phyloP scores from a whole-genome alignment of 2,113 vertebrate genomes.

The Calidris pugnax region DNA sequence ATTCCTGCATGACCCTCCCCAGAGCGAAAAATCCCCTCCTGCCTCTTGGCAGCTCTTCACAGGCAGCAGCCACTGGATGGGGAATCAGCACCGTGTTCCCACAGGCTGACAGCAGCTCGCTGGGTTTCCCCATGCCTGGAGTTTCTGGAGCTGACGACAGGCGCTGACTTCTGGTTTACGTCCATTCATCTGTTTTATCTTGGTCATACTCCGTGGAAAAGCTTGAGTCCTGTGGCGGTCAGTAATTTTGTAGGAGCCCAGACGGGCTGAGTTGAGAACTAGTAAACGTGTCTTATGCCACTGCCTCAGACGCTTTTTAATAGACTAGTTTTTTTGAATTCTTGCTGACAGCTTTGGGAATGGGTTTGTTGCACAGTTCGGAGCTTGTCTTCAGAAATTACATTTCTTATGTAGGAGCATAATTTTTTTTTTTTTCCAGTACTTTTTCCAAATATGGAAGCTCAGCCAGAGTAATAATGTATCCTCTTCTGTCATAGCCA shows the following conservation, averaged over 20 bases:
- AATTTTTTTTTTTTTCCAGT: background rate
- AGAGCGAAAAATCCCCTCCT: background rate
- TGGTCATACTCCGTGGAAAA: background rate
- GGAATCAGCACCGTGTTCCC: background rate
- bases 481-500: background rate
- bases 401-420: background rate
- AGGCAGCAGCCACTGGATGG: background rate
- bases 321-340: background rate
- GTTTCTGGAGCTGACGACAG: background rate
- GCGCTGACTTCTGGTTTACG: background rate
- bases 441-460: background rate
- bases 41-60: background rate
- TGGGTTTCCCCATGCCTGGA: background rate
- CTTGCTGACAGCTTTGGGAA: background rate
- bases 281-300: background rate
- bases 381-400: background rate
- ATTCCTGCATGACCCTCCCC: accelerated
- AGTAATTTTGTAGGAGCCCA: background rate
- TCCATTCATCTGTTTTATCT: background rate
- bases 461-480: background rate
- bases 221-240: background rate
- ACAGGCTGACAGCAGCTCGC: background rate
- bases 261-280: background rate
- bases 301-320: background rate
- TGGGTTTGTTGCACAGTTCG: background rate